Evolutionary conservation across 2,888 invertebrate species (phyloP).

Genomic region (Leptopilina drosophilae): DNA sequence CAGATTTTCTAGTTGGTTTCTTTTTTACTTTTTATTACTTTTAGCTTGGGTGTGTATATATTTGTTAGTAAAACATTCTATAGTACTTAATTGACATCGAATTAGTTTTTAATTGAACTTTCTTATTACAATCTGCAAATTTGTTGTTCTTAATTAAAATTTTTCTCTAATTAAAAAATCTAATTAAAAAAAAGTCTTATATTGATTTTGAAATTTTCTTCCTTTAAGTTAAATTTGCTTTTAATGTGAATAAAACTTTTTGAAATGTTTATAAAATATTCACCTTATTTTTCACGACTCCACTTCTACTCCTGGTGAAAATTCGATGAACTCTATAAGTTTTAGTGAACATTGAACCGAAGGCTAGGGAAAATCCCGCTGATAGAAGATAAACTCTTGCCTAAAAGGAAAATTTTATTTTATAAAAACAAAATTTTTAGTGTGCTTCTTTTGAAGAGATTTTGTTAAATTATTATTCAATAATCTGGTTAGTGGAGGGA

Average conservation of each 20-base stretch:
- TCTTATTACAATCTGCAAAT: background rate
- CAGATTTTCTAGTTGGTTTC: slow-evolving; percentile 5
- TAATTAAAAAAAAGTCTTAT: background rate
- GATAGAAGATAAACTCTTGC: slow-evolving; percentile 92
- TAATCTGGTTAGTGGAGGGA: too few species aligned
- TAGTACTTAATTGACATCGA: slow-evolving; percentile 5
- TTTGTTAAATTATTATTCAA: background rate
- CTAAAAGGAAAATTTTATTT: slow-evolving; percentile 78
- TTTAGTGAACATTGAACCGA: slow-evolving; percentile 97
- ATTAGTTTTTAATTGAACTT: slow-evolving; percentile 14
- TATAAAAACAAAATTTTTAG: too few species aligned
- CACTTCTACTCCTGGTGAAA: slow-evolving; percentile 89
- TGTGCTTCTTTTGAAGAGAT: background rate
- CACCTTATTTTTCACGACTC: slow-evolving; percentile 91
- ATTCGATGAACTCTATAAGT: slow-evolving; percentile 95
- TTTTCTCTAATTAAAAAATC: background rate
- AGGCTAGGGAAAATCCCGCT: slow-evolving; percentile 93
- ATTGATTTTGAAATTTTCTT: too few species aligned
- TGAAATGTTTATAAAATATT: background rate
- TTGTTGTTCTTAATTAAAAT: background rate
- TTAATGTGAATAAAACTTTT: too few species aligned
- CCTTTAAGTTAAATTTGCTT: too few species aligned
- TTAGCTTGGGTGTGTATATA: background rate
- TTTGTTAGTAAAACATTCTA: slow-evolving; percentile 19
- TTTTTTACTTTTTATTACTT: slow-evolving; percentile 11